These are phyloP conservation scores for Pseudobourletiella spinata DNA, from an alignment of 1,140 invertebrate genomes.

Conservation along the genomic window DNA sequence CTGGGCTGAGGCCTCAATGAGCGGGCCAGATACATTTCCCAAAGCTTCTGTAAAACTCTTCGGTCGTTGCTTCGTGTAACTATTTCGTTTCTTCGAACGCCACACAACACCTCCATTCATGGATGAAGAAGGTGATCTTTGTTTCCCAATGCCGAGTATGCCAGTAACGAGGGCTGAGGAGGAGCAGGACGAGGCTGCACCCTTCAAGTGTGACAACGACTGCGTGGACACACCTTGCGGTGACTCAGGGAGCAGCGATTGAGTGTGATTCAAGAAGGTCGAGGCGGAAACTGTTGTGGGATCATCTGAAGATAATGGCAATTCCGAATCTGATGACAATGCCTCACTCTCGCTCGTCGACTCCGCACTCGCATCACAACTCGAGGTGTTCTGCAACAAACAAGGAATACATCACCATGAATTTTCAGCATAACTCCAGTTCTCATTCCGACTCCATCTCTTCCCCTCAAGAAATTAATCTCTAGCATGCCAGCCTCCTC, in stretches of 20 bases:
- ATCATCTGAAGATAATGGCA: slow-evolving; percentile 31
- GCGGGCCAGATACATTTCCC: neutral
- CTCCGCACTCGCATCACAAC: slow-evolving; percentile 35
- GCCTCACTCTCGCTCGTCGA: slow-evolving; percentile 31
- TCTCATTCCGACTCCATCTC: too few relatives aligned
- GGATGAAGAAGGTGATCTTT: slow-evolving; percentile 14
- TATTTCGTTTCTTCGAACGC: slow-evolving; percentile 28
- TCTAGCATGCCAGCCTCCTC: too few relatives aligned
- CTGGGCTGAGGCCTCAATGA: neutral
- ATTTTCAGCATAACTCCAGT: too few relatives aligned
- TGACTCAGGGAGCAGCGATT: neutral
- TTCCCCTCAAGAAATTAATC: too few relatives aligned
- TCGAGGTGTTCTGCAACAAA: slow-evolving; percentile 28
- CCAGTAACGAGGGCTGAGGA: slow-evolving; percentile 5
- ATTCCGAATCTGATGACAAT: slow-evolving; percentile 19
- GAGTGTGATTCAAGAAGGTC: slow-evolving; percentile 28
- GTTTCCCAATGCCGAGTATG: neutral
- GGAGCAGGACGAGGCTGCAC: slow-evolving; percentile 11
- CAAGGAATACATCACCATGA: too few relatives aligned
- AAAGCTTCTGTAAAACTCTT: slow-evolving; percentile 32
- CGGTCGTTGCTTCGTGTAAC: slow-evolving; percentile 29
- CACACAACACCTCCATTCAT: slow-evolving; percentile 12
- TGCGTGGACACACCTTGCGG: slow-evolving; percentile 9
- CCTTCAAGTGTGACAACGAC: neutral
- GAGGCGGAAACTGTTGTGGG: slow-evolving; percentile 31